Evolutionary conservation across 2,113 vertebrate species (phyloP).

Genomic region (Pituophis catenifer): DNA sequence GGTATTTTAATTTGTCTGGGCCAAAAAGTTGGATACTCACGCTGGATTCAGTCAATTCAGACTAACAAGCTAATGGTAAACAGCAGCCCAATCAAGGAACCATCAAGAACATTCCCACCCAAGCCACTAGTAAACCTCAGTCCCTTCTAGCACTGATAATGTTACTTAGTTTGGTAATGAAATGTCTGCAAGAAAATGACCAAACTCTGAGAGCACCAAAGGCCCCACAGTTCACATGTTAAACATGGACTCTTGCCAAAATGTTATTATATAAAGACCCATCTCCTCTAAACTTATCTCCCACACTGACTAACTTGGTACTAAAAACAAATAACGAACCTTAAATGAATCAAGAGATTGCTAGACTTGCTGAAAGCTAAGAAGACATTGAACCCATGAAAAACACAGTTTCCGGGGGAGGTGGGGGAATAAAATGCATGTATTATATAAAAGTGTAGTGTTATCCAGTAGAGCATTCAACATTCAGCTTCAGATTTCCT

Average conservation of each 20-base stretch:
- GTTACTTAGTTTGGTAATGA: too few relatives aligned
- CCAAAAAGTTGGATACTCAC: too few relatives aligned
- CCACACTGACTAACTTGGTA: neutral
- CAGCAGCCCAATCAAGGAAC: too few relatives aligned
- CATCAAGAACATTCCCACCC: too few relatives aligned
- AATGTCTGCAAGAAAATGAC: too few relatives aligned
- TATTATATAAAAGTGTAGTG: neutral
- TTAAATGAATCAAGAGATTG: neutral
- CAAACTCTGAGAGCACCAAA: too few relatives aligned
- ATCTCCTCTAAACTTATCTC: neutral
- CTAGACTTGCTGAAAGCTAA: neutral
- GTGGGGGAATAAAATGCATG: neutral
- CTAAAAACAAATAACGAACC: too few relatives aligned
- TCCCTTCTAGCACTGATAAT: too few relatives aligned
- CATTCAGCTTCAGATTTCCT: neutral
- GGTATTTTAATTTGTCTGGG: too few relatives aligned
- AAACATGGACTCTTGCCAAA: neutral
- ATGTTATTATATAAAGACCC: neutral
- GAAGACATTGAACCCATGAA: neutral
- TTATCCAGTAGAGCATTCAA: neutral
- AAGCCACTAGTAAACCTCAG: too few relatives aligned
- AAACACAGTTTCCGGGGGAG: neutral
- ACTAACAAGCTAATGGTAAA: too few relatives aligned
- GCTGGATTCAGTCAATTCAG: too few relatives aligned
- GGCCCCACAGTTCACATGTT: neutral